Conservation (phyloP, 2,113 vertebrate species). For the Protobothrops mucrosquamatus region DNA sequence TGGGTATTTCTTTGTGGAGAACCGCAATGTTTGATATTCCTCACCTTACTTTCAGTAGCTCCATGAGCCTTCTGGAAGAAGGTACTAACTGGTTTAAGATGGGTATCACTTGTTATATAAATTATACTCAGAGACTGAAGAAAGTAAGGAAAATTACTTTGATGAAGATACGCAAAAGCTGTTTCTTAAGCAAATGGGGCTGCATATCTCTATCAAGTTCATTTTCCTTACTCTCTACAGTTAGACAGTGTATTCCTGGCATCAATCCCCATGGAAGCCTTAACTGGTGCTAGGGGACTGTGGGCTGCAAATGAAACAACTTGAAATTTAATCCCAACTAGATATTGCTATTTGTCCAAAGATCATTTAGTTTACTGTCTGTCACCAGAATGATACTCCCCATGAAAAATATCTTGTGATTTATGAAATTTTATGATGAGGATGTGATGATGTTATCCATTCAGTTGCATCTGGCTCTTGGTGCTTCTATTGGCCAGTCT, state of each 20-base stretch:
- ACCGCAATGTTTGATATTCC: background rate
- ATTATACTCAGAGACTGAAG: background rate
- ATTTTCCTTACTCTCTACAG: background rate
- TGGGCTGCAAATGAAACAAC: background rate
- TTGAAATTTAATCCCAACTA: background rate
- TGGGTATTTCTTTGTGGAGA: background rate
- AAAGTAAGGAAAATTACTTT: background rate
- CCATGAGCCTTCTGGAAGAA: background rate
- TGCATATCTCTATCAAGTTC: background rate
- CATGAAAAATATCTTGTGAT: background rate
- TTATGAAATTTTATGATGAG: background rate
- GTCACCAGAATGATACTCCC: background rate
- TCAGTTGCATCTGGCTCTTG: background rate
- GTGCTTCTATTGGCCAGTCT: background rate
- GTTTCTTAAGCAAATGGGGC: background rate
- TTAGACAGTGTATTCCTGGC: background rate
- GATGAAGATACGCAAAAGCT: background rate
- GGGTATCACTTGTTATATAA: background rate
- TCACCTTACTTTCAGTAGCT: background rate
- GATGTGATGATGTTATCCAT: background rate
- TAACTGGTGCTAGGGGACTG: background rate
- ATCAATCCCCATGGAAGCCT: background rate
- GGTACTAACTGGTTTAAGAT: background rate
- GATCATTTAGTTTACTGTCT: background rate
- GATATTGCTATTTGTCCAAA: background rate